Percentiles rank a stretch among this genome's conserved stretches.
These are phyloP conservation scores for Bolinopsis microptera DNA, from an alignment of 37 sponge, comb jelly and placozoan species.

Conservation along the genomic window DNA sequence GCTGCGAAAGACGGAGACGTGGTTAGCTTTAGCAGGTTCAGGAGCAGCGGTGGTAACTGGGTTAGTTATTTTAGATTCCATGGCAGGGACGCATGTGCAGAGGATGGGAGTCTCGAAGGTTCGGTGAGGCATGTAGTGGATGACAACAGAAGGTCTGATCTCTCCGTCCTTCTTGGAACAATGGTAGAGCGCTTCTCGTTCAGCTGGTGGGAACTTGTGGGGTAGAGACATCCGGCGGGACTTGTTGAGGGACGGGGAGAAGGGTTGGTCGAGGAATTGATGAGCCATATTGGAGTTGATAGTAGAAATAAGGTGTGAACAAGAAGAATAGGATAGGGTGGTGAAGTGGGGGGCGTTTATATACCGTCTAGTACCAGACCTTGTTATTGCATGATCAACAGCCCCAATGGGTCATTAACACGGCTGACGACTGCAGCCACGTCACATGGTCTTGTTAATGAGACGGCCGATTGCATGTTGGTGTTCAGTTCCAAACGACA, in stretches of 20 bases:
- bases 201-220: background rate
- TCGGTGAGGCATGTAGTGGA: slow-evolving; percentile 66
- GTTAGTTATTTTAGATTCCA: background rate
- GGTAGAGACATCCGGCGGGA: background rate
- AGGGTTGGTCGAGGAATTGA: background rate
- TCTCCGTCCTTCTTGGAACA: slow-evolving; percentile 1
- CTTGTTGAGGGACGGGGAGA: background rate
- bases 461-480: too few relatives aligned
- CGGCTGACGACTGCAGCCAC: too few relatives aligned
- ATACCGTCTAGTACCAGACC: background rate
- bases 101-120: slow-evolving; percentile 55
- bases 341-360: background rate
- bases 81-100: slow-evolving; percentile 30
- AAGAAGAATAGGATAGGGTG: background rate
- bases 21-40: too few relatives aligned
- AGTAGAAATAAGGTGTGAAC: background rate
- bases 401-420: background rate
- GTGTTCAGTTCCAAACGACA: too few relatives aligned
- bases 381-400: background rate
- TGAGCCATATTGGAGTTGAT: background rate
- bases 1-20: too few relatives aligned
- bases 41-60: background rate
- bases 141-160: slow-evolving; percentile 4
- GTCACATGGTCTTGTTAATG: too few relatives aligned
- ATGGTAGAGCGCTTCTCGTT: background rate